Evolutionary conservation across 2,113 vertebrate genomes (phyloP).

Genomic region (Bungarus multicinctus): DNA sequence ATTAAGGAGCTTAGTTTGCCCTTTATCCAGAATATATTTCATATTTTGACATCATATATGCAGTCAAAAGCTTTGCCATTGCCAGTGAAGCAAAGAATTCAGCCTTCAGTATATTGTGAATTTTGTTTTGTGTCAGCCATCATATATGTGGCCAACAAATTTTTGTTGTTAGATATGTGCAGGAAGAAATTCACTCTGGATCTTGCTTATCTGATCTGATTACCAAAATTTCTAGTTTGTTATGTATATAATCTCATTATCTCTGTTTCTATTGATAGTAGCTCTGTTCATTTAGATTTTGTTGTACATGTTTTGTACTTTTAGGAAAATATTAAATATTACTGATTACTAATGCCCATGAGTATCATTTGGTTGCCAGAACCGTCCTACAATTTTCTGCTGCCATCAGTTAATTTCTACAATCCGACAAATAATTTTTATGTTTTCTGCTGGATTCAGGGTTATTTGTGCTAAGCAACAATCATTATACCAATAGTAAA

Average conservation of each 20-base stretch:
- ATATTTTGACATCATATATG: not conserved
- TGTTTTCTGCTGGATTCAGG: not conserved
- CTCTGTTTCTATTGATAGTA: not conserved
- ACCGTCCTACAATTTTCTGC: slow-evolving; percentile 1
- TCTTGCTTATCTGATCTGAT: not conserved
- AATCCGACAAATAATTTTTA: not conserved
- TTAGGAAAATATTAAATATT: slow-evolving; percentile 7
- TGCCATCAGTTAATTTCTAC: not conserved
- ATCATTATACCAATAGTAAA: not conserved
- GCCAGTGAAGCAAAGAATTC: not conserved
- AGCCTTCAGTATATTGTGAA: not conserved
- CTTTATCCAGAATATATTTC: not conserved
- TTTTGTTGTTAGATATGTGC: not conserved
- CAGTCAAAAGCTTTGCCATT: not conserved
- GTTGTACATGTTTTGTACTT: not conserved
- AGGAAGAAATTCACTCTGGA: not conserved
- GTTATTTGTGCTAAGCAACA: not conserved
- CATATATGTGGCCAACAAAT: not conserved
- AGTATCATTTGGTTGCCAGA: not conserved
- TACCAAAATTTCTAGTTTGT: not conserved
- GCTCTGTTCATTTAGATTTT: not conserved
- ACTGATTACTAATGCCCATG: slow-evolving; percentile 10
- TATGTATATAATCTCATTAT: not conserved
- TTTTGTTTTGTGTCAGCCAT: not conserved
- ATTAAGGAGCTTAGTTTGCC: not conserved